phyloP scores from a whole-genome alignment of 1,140 invertebrate species.

The Formica exsecta region DNA sequence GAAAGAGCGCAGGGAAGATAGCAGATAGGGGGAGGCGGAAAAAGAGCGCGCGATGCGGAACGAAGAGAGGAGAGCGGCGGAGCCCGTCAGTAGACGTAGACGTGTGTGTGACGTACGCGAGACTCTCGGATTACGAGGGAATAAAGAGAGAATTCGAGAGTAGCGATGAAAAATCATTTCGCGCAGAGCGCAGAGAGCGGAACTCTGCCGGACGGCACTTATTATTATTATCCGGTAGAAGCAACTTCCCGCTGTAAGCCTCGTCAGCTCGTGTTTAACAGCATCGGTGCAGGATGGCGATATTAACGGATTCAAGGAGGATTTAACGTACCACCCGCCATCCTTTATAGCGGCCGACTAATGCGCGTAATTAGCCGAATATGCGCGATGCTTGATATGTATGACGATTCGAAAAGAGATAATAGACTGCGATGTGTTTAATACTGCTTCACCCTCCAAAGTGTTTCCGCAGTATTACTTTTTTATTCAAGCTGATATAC shows the following conservation, averaged over 20 bases:
- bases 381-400: conserved; percentile 15
- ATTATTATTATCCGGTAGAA: conserved; percentile 68
- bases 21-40: conserved; percentile 10
- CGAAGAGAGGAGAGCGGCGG: conserved; percentile 28
- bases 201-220: conserved; percentile 58
- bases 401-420: conserved; percentile 55
- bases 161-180: conserved; percentile 75
- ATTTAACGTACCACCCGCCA: conserved; percentile 44
- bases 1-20: conserved; percentile 12
- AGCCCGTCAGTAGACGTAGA: conserved; percentile 52
- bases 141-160: conserved; percentile 74
- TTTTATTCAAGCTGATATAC: conserved; percentile 54
- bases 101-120: conserved; percentile 63
- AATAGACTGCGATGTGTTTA: conserved; percentile 55
- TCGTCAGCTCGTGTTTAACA: conserved; percentile 57
- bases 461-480: conserved; percentile 58
- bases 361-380: conserved; percentile 63
- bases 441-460: conserved; percentile 56
- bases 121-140: conserved; percentile 67
- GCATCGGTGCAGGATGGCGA: conserved; percentile 52
- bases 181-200: conserved; percentile 46
- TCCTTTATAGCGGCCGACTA: conserved; percentile 58
- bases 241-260: conserved; percentile 58
- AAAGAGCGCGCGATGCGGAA: conserved; percentile 4
- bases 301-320: conserved; percentile 64